These are phyloP conservation scores for Emydocephalus ijimae DNA, from an alignment of 2,113 vertebrate genomes.

Conservation along the genomic window DNA sequence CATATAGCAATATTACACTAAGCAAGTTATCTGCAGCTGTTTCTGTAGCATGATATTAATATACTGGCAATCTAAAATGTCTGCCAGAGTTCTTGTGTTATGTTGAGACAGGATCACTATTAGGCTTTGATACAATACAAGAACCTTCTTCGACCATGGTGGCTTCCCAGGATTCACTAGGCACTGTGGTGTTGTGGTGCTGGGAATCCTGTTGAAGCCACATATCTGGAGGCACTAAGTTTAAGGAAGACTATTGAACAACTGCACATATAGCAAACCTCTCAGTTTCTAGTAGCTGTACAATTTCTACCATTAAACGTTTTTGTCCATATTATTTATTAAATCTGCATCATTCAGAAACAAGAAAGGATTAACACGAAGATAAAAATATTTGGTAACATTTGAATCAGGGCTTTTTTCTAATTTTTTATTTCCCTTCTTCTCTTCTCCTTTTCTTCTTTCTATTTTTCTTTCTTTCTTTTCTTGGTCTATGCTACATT, in stretches of 20 bases:
- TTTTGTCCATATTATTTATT: neutral
- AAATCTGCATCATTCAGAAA: neutral
- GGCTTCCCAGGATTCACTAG: neutral
- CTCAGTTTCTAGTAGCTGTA: neutral
- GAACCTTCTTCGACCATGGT: neutral
- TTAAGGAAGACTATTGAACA: neutral
- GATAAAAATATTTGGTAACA: neutral
- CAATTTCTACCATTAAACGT: neutral
- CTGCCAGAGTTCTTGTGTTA: neutral
- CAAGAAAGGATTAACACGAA: neutral
- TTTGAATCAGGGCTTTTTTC: neutral
- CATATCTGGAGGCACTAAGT: neutral
- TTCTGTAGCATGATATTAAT: neutral
- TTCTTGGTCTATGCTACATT: neutral
- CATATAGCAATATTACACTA: neutral
- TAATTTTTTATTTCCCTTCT: neutral
- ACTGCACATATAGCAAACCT: neutral
- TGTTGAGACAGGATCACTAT: neutral
- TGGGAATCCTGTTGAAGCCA: neutral
- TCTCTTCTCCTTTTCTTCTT: neutral
- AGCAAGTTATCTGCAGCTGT: neutral
- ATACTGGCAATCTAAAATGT: neutral
- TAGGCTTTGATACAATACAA: neutral
- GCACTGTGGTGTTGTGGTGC: neutral
- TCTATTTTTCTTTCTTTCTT: neutral